Evolutionary conservation across 2,113 vertebrate species (phyloP).

Genomic region (Pteruthius melanotis): DNA sequence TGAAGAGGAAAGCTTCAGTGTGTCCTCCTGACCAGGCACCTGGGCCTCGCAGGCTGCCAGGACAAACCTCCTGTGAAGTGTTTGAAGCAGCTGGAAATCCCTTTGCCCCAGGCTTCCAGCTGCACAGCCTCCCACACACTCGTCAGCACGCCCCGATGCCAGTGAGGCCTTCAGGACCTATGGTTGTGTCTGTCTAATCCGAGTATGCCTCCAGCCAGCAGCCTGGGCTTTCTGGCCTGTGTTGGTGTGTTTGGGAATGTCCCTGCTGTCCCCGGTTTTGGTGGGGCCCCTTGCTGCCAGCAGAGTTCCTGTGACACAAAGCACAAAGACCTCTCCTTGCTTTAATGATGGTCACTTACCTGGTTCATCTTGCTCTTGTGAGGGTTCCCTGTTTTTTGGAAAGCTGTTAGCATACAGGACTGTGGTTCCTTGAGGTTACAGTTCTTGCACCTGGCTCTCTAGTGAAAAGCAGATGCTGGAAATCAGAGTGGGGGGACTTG

Average conservation of each 20-base stretch:
- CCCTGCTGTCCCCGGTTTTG: neutral
- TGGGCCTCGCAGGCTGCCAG: accelerated
- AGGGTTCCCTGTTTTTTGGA: neutral
- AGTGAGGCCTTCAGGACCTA: accelerated
- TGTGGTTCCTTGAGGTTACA: neutral
- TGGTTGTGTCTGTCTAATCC: neutral
- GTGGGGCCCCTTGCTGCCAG: neutral
- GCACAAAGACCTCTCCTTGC: neutral
- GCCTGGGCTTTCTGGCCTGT: neutral
- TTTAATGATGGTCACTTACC: neutral
- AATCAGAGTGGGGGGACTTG: neutral
- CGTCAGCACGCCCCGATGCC: accelerated
- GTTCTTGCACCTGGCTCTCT: neutral
- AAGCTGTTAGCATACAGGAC: neutral
- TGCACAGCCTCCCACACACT: accelerated
- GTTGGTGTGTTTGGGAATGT: accelerated
- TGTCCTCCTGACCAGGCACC: neutral
- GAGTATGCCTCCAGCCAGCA: accelerated
- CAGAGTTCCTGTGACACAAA: neutral
- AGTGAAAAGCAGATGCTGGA: neutral
- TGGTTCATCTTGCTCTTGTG: neutral
- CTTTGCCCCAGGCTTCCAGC: neutral
- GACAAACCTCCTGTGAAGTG: accelerated
- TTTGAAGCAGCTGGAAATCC: neutral
- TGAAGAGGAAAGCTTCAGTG: neutral